A percentile compares a stretch with the other conserved stretches of the same genome.
These are phyloP conservation scores for Calameuta filiformis DNA, from an alignment of 2,888 invertebrate genomes.

Conservation along the genomic window DNA sequence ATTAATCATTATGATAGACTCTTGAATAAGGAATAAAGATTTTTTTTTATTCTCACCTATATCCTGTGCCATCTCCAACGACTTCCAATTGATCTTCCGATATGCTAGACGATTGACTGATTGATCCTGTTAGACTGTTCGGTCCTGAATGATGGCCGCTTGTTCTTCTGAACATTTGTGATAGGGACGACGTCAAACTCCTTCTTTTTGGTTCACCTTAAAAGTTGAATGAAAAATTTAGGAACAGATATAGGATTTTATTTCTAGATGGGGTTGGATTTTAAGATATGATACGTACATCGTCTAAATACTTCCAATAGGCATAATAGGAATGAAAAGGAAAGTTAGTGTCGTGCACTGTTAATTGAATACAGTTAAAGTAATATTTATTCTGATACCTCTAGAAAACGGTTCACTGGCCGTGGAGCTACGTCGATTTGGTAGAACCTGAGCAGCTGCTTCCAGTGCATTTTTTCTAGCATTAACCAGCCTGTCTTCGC, in stretches of 20 bases:
- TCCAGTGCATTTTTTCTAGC: conserved; percentile 74
- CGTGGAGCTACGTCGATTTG: conserved; percentile 41
- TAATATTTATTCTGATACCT: conserved; percentile 45
- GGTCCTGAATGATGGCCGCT: conserved; percentile 66
- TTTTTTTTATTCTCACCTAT: conserved; percentile 36
- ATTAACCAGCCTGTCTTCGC: conserved; percentile 82
- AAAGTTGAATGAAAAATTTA: neutral
- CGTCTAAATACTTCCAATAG: conserved; percentile 40
- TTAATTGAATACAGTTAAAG: neutral
- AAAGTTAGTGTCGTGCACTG: conserved; percentile 12
- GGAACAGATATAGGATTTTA: neutral
- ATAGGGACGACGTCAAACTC: conserved; percentile 80
- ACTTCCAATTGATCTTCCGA: conserved; percentile 52
- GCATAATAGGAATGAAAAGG: conserved; percentile 25
- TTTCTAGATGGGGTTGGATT: neutral
- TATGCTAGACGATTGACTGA: conserved; percentile 43
- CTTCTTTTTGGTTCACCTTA: conserved; percentile 76
- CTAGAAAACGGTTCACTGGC: conserved; percentile 58
- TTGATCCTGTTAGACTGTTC: conserved; percentile 38
- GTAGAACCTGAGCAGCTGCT: conserved; percentile 57
- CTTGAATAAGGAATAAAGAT: neutral
- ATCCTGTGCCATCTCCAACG: conserved; percentile 44
- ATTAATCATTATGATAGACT: conserved; percentile 8
- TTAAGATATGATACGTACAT: conserved; percentile 39
- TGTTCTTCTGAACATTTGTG: conserved; percentile 79